Conservation (phyloP, 2,113 vertebrate genomes). For the Actinemys pallida region DNA sequence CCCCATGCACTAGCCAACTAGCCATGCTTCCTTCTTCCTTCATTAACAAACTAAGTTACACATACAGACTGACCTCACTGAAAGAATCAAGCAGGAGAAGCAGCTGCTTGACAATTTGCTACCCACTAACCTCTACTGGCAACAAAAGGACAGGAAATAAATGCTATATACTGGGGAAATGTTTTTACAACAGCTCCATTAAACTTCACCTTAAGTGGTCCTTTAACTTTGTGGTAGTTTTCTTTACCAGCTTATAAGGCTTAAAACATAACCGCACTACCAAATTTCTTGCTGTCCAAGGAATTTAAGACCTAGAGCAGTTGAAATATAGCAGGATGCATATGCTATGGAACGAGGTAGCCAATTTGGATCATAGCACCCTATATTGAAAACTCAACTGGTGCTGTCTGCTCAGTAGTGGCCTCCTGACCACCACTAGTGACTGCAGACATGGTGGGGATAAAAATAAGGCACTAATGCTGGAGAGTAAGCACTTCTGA, state of each 20-base stretch:
- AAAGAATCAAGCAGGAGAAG: neutral
- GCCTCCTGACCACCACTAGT: no score
- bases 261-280: neutral
- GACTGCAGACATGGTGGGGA: neutral
- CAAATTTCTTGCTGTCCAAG: neutral
- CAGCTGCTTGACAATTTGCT: neutral
- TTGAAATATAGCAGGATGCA: neutral
- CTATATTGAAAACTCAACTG: neutral
- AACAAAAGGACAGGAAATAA: neutral
- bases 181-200: neutral
- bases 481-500: rapidly evolving
- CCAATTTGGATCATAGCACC: neutral
- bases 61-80: neutral
- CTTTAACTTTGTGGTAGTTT: neutral
- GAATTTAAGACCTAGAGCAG: neutral
- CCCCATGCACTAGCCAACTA: neutral
- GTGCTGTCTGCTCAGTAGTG: neutral
- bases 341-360: neutral
- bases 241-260: neutral
- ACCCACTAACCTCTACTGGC: neutral
- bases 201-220: neutral
- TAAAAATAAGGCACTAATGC: neutral
- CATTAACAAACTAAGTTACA: neutral
- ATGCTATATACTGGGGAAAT: neutral
- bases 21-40: neutral